Evolutionary conservation across 2,113 vertebrate species (phyloP), one percentile per base, ranked within the genome.

Genomic region (Oceanodroma tethys): DNA sequence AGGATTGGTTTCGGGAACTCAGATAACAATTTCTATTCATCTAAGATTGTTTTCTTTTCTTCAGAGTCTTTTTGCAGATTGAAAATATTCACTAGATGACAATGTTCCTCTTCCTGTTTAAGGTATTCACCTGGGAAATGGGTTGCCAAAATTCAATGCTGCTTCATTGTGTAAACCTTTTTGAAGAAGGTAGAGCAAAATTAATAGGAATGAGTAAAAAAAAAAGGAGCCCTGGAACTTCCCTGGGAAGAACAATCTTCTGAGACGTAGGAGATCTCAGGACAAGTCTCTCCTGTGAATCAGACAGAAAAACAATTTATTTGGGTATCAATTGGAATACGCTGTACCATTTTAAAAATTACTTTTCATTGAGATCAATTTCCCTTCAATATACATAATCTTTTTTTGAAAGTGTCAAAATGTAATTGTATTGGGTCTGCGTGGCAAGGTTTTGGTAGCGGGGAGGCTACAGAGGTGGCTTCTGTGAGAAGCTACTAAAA

Each of bases 151-250:
- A 55, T 76, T 68, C 22, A 78, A 3, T 56, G 10, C 1, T 67
- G 8, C 3, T 88, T 81, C 25, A 4, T 52, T 88, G 15, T 38
- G 26, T 36, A 50, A 74, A 53, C 1, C 7, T 29, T 62, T 80
- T 50, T 59, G 23, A 63, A 76, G 38, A 81, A 38, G 3, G 4
- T 53, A 86, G 8, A 74, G 4, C 1, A 88, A 74, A 74, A 62
- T 43, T 36, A 79, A 30, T 9, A 79, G 4, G 18, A 82, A 38
- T 70, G 7, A 55, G 26, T 36, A 2, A 5, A 34, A n/a, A 85
- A n/a, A 42, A 38, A 25, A 2, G 1, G 10, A 85, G 2, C 16
- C 12, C 5, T 70, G 3, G 5, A 38, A 52, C 3, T 48, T 6
- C 7, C 2, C 18, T 67, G 45, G 29, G 47, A 74, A 75, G 12